These are phyloP conservation scores for Bombus huntii DNA, from an alignment of 1,140 invertebrate species.

Conservation along the genomic window DNA sequence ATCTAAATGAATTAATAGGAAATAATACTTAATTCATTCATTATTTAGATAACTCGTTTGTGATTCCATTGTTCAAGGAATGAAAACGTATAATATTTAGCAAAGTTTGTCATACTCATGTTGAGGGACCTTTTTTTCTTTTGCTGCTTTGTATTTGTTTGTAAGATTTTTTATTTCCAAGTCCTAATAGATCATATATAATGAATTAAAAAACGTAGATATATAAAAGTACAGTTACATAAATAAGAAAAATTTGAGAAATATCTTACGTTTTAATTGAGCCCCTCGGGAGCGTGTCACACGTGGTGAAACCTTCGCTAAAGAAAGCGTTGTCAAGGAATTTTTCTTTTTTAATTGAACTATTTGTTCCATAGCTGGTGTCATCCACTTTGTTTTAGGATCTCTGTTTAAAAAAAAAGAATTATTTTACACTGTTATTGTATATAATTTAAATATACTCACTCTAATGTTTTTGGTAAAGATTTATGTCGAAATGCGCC, in stretches of 20 bases:
- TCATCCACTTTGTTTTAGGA: conserved; percentile 77
- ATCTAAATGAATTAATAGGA: conserved; percentile 52
- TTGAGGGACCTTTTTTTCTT: conserved; percentile 56
- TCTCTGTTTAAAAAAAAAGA: conserved; percentile 58
- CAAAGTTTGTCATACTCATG: conserved; percentile 34
- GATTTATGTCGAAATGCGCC: conserved; percentile 66
- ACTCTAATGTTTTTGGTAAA: conserved; percentile 74
- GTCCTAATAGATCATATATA: conserved; percentile 34
- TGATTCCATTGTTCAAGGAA: conserved; percentile 46
- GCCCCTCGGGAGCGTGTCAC: conserved; percentile 74
- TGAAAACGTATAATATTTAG: conserved; percentile 23
- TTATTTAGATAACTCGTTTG: conserved; percentile 44
- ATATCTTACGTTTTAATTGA: conserved; percentile 70
- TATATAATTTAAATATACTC: conserved; percentile 54
- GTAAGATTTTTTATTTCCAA: conserved; percentile 28
- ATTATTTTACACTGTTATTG: not conserved
- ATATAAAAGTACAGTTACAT: not conserved
- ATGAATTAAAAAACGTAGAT: not conserved
- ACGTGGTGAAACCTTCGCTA: conserved; percentile 48
- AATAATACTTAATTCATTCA: conserved; percentile 71
- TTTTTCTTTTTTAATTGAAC: conserved; percentile 71
- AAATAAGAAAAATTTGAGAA: not conserved
- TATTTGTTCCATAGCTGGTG: conserved; percentile 80
- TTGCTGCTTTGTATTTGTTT: conserved; percentile 51
- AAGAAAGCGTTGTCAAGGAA: conserved; percentile 2